These are phyloP conservation scores for Nymphalis io DNA, from an alignment of 1,140 invertebrate genomes.

Conservation along the genomic window DNA sequence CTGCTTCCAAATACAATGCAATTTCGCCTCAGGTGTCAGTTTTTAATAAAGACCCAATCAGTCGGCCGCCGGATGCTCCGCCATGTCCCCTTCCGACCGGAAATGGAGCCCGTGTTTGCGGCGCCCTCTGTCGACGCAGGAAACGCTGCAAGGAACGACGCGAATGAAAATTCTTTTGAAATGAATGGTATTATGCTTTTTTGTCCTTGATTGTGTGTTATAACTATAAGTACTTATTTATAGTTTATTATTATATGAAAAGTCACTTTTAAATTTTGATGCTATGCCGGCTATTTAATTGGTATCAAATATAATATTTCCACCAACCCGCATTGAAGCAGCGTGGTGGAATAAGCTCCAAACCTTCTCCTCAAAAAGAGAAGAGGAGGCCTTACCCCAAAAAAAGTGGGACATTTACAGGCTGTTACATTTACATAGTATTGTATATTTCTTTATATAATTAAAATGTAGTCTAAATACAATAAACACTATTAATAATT, in stretches of 20 bases:
- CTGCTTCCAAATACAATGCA: constrained; percentile 44
- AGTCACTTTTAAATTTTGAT: neutral
- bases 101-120: constrained; percentile 29
- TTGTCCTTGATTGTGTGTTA: neutral
- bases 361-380: too few relatives aligned
- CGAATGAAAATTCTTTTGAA: constrained; percentile 51
- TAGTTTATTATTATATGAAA: neutral
- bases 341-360: too few relatives aligned
- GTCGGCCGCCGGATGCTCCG: constrained; percentile 62
- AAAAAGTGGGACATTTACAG: too few relatives aligned
- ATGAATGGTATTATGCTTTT: neutral
- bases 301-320: too few relatives aligned
- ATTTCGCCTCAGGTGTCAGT: constrained; percentile 70
- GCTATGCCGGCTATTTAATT: too few relatives aligned
- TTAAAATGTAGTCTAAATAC: too few relatives aligned
- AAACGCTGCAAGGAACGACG: constrained; percentile 38
- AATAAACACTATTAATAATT: too few relatives aligned
- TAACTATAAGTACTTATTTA: too few relatives aligned
- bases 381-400: too few relatives aligned
- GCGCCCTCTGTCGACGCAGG: constrained; percentile 57
- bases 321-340: too few relatives aligned
- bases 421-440: too few relatives aligned
- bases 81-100: constrained; percentile 38
- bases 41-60: constrained; percentile 79
- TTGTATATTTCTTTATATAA: too few relatives aligned